Percentiles rank a stretch among this genome's conserved stretches.
phyloP scores from a whole-genome alignment of 2,797 vertebrate species.

The Artibeus jamaicensis region DNA sequence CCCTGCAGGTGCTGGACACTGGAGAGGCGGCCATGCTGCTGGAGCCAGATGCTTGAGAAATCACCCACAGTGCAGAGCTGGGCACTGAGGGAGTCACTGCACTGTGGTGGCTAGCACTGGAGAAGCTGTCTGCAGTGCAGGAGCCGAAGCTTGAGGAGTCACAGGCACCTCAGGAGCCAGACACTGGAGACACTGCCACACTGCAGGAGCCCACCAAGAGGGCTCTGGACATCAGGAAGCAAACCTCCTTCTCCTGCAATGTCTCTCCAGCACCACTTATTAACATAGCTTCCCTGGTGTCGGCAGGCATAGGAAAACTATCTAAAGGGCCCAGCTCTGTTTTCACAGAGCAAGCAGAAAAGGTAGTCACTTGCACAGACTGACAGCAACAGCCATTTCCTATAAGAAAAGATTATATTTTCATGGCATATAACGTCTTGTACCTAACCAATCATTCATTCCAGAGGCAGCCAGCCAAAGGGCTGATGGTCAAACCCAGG shows the following conservation, averaged over 20 bases:
- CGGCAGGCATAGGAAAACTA: neutral
- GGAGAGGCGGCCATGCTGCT: neutral
- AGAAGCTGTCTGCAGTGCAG: neutral
- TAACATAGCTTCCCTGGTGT: neutral
- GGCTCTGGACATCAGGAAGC: neutral
- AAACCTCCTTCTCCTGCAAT: neutral
- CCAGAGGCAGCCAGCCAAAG: neutral
- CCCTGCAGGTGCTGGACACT: neutral
- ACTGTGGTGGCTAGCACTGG: neutral
- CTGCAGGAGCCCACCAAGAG: too few species aligned
- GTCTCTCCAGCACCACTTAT: neutral
- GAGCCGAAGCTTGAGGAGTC: neutral
- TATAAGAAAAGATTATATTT: neutral
- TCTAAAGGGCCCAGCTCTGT: neutral
- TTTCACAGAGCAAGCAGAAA: neutral
- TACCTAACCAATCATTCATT: neutral
- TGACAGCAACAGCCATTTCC: neutral
- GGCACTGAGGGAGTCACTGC: neutral
- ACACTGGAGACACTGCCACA: fast-evolving
- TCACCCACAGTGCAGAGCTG: neutral
- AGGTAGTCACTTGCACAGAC: neutral
- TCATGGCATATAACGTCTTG: neutral
- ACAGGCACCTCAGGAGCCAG: neutral
- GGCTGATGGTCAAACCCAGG: neutral
- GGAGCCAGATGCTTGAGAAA: neutral